phyloP scores from a whole-genome alignment of 2,888 invertebrate species.

The Xanthorhoe designata region DNA sequence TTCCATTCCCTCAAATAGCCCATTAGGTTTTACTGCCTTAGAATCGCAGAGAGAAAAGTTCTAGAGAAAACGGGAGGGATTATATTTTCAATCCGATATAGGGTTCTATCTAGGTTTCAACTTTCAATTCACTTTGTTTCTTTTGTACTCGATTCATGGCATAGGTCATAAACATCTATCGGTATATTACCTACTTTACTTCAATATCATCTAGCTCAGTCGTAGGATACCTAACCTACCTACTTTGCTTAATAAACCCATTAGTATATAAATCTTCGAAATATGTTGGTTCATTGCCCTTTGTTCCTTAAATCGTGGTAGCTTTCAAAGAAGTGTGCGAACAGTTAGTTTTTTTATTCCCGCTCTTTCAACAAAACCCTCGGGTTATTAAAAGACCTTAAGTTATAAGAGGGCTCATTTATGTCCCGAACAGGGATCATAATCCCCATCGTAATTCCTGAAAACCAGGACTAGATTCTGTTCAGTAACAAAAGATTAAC shows the following conservation, averaged over 20 bases:
- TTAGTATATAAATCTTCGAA: no score
- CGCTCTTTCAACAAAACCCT: background rate
- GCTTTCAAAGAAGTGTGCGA: background rate
- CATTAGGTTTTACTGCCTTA: conserved; percentile 67
- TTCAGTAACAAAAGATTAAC: background rate
- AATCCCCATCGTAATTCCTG: conserved; percentile 8
- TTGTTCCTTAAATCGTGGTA: background rate
- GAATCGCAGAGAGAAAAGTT: conserved; percentile 58
- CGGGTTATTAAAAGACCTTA: conserved; percentile 5
- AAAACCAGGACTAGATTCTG: background rate
- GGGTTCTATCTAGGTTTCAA: conserved; percentile 50
- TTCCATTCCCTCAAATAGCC: conserved; percentile 67
- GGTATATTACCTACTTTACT: background rate
- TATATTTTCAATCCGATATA: conserved; percentile 53
- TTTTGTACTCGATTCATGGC: conserved; percentile 3
- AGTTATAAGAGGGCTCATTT: conserved; percentile 7
- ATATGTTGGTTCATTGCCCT: no score
- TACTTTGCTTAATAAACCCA: no score
- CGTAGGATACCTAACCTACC: no score
- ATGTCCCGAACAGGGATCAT: conserved; percentile 9
- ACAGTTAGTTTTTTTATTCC: background rate
- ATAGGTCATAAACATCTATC: conserved; percentile 1
- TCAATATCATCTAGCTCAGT: no score
- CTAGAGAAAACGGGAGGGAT: conserved; percentile 55
- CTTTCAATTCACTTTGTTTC: conserved; percentile 48